Base-by-base conservation (phyloP, 2,888 invertebrate genomes). In the Melieria omissa region DNA sequence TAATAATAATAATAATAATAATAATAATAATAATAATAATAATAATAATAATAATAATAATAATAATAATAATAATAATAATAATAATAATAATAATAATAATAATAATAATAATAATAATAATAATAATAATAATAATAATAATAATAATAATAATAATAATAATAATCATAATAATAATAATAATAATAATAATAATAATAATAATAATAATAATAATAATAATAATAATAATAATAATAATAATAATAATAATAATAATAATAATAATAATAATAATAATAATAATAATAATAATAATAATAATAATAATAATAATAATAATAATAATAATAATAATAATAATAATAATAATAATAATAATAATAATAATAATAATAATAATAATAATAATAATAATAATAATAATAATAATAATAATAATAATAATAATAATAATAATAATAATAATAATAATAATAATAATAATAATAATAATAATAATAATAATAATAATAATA, bases 401-500 rank as follows among this genome's bases (percentile, higher is more conserved):
- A 63, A 46, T 41, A 63, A 63, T 41, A 63, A 63, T 41, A 63
- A 63, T 47, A 63, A 63, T 41, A 63, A 63, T 41, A 63, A 63
- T 41, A 63, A 63, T 41, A 63, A 63, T 47, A 63, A 63, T 58
- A 58, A 58, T 58, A 58, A 58, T 58, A 58, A 58, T 58, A 65
- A 49, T 7, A 65, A 65, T n/a, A n/a, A n/a, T n/a, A n/a, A n/a
- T n/a, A n/a, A n/a, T n/a, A n/a, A n/a, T n/a, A n/a, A n/a, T n/a
- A n/a, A n/a, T n/a, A n/a, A 41, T 65, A 6, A 8, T 65, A 47
- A 64, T 47, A 29, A 52, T 52, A 65, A 65, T 65, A 54, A 52
- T 10, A 46, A 66, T 71, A 47, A 71, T 47, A 63, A 55, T 44
- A 67, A 60, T 61, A 62, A 71, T 49, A 46, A 64, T 46, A 4